These are phyloP conservation scores for Syndactyla subalaris DNA, from an alignment of 2,797 vertebrate genomes.

Conservation along the genomic window DNA sequence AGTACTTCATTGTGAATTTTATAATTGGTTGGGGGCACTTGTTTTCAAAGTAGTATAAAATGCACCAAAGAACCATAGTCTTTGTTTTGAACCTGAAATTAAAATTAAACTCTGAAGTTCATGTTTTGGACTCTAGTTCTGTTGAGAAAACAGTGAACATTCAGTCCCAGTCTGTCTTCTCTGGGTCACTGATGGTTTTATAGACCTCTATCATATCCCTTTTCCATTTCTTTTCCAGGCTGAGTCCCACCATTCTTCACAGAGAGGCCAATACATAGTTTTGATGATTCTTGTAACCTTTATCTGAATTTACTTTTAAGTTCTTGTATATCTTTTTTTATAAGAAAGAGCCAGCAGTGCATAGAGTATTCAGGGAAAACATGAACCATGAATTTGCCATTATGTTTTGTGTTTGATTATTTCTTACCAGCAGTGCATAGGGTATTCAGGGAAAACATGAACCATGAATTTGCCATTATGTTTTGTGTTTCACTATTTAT, in stretches of 20 bases:
- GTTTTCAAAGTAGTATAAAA: neutral
- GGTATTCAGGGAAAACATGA: neutral
- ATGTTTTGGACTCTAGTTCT: neutral
- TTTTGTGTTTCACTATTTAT: neutral
- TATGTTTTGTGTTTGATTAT: neutral
- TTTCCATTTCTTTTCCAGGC: neutral
- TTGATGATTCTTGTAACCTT: neutral
- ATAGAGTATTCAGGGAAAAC: neutral
- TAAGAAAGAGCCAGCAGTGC: neutral
- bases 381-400: neutral
- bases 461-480: neutral
- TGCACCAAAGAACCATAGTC: neutral
- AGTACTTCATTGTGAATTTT: neutral
- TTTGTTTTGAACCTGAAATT: neutral
- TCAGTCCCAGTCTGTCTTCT: neutral
- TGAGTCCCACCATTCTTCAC: neutral
- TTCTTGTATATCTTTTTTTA: neutral
- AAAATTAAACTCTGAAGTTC: neutral
- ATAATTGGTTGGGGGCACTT: fast-evolving
- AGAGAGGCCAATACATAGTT: neutral
- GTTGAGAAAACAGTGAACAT: neutral
- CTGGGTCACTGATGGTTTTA: neutral
- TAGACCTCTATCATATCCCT: neutral
- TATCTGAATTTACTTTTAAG: neutral
- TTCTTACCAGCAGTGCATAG: neutral